phyloP scores from a whole-genome alignment of 2,113 vertebrate species.

The Sylvia atricapilla region DNA sequence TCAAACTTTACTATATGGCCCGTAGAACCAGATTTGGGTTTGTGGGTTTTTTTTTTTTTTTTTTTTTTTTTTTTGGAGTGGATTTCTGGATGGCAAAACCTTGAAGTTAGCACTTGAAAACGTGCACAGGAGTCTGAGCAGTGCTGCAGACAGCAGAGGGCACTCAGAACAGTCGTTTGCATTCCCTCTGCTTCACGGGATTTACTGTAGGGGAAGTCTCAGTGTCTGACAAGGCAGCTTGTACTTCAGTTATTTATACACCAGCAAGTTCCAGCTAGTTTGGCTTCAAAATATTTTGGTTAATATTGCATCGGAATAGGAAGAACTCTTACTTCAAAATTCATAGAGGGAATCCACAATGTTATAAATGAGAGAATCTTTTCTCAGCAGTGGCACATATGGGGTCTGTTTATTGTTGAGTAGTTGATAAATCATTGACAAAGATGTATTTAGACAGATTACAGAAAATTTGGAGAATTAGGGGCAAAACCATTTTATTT shows the following conservation, averaged over 20 bases:
- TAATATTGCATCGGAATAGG: not conserved
- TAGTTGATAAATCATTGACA: not conserved
- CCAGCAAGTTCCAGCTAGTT: not conserved
- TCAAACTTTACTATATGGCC: not conserved
- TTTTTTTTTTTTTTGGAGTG: not conserved
- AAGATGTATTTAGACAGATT: not conserved
- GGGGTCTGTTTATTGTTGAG: not conserved
- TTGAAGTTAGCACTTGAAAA: not conserved
- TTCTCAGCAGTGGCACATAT: not conserved
- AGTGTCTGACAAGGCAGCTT: not conserved
- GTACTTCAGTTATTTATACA: not conserved
- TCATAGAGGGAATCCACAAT: not conserved
- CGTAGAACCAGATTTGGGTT: not conserved
- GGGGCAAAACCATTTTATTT: not conserved
- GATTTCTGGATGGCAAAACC: not conserved
- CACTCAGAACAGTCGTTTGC: constrained; percentile 24
- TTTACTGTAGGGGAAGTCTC: not conserved
- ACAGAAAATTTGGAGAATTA: not conserved
- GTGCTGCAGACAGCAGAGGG: constrained; percentile 30
- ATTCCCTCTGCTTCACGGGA: not conserved
- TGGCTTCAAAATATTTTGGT: not conserved
- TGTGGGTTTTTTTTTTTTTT: too few relatives aligned
- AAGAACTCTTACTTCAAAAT: not conserved
- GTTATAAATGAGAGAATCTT: not conserved
- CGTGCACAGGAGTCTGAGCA: not conserved